Evolutionary conservation across 2,797 vertebrate genomes (phyloP), one percentile per base, ranked within the genome.

Genomic region (Lemur catta): DNA sequence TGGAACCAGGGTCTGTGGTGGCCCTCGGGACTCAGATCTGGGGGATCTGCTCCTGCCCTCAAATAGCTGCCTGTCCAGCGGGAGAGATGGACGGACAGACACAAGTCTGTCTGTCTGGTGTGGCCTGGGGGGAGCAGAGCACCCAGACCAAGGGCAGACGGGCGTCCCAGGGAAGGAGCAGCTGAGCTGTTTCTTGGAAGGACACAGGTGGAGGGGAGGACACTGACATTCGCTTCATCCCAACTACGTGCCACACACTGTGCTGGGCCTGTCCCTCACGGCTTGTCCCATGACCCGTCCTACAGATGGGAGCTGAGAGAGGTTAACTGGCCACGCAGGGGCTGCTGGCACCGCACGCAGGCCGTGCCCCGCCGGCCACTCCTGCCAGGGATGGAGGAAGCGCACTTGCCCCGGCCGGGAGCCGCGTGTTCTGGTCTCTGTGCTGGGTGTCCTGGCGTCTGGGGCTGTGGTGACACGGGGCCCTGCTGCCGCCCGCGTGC

Each of bases 201-300:
- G 55, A 14, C 33, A 3, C 33, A 6, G 33, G 33, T 3, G 15
- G 63, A 59, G 7, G 72, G 57, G 30, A 84, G 52, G 43, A 43
- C 46, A 13, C 11, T 5, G 13, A 6, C 0, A 2, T 10, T n/a
- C n/a, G 0, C 17, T 59, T 8, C 5, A 38, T 72, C 61, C 65
- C 59, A 6, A 3, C 3, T 38, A 3, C 0, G 4, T 43, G 10
- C 24, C 14, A 3, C 10, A 35, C 30, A 17, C 46, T 8, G 17
- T 15, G 30, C 63, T 75, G 63, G 14, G 46, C 52, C 17, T 1
- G 13, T 24, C 30, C 17, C 30, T 20, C 41, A 17, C 63, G 10
- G 46, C 22, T 48, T 30, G n/a, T 69, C n/a, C 71, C 13, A 0
- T 35, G 30, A 20, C 14, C 6, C 26, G 3, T 35, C 63, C 57